Conservation (phyloP, 2,113 vertebrate species). For the Myiopsitta monachus region DNA sequence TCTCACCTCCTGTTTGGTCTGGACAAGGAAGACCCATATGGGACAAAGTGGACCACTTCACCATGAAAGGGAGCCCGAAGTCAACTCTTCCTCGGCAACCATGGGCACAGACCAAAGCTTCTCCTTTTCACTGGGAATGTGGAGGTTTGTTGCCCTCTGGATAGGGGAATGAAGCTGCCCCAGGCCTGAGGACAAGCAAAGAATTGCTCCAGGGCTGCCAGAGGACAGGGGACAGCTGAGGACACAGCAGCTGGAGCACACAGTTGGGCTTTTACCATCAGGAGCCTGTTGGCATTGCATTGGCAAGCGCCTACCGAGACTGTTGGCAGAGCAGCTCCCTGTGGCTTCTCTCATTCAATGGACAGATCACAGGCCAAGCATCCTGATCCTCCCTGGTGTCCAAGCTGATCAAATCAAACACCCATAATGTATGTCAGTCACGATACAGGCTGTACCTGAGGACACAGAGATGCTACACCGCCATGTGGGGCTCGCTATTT, state of each 20-base stretch:
- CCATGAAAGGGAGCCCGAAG: not conserved
- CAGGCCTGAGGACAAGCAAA: not conserved
- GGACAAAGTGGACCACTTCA: not conserved
- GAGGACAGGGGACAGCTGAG: not conserved
- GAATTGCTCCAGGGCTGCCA: not conserved
- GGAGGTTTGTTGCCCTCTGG: not conserved
- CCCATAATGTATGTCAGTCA: not conserved
- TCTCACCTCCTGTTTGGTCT: not conserved
- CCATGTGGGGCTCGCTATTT: not conserved
- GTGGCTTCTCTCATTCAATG: not conserved
- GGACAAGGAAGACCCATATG: not conserved
- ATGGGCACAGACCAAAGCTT: not conserved
- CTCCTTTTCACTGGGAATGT: no score
- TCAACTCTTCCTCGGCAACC: not conserved
- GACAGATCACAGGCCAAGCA: not conserved
- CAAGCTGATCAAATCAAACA: not conserved
- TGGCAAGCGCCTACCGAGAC: not conserved
- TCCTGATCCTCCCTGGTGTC: not conserved
- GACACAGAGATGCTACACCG: not conserved
- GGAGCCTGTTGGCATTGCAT: not conserved
- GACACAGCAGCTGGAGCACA: not conserved
- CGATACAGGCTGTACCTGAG: not conserved
- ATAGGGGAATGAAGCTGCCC: rapidly evolving
- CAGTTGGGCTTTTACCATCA: not conserved
- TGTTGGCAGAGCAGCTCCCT: not conserved